Evolutionary conservation across 2,797 vertebrate genomes (phyloP).

Genomic region (Sebastiscus tertius): DNA sequence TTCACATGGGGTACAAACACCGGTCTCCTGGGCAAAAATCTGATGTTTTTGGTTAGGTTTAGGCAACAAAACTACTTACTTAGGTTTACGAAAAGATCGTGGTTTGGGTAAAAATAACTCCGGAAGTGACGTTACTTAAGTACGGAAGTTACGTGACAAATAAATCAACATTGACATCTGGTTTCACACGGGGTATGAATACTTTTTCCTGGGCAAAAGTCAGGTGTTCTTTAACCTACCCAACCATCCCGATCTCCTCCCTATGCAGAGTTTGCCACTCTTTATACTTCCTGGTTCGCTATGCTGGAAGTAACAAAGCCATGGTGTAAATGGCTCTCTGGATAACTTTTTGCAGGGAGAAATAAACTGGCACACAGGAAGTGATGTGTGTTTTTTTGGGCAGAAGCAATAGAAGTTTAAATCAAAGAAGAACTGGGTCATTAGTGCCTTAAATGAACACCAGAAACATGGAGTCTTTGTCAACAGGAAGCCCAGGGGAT

Average conservation of each 20-base stretch:
- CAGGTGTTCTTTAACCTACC: accelerated
- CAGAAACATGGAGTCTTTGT: constrained; percentile 27
- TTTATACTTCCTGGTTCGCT: accelerated
- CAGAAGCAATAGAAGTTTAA: neutral
- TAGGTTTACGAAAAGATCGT: too few species aligned
- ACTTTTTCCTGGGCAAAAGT: too few species aligned
- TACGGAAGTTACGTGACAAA: accelerated
- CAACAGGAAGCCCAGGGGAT: constrained; percentile 34
- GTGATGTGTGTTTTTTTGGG: constrained; percentile 10
- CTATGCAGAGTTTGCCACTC: too few species aligned
- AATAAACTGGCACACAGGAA: constrained; percentile 23
- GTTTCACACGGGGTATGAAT: too few species aligned
- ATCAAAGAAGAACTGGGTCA: constrained; percentile 36
- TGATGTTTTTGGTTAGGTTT: too few species aligned
- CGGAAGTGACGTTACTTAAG: accelerated
- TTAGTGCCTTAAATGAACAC: constrained; percentile 27
- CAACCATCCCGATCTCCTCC: accelerated
- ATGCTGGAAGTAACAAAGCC: neutral
- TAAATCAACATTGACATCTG: accelerated
- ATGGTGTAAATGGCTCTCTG: neutral
- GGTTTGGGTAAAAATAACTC: too few species aligned
- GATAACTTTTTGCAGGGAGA: neutral
- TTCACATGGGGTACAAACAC: accelerated
- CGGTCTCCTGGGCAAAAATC: too few species aligned
- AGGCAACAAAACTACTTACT: accelerated